These are phyloP conservation scores for Cosmia pyralina DNA, from an alignment of 2,888 invertebrate species.

Conservation along the genomic window DNA sequence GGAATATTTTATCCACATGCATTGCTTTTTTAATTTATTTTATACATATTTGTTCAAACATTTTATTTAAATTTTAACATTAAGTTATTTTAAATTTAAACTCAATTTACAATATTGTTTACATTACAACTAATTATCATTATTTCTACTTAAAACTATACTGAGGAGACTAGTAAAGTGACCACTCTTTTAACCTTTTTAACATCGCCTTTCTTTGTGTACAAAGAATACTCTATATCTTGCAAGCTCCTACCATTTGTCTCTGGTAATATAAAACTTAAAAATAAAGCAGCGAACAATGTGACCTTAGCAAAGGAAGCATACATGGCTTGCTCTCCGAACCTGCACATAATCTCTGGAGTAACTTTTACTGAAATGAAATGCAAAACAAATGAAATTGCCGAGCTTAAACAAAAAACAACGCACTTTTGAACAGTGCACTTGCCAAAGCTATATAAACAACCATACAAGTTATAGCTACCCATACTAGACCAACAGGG, in stretches of 20 bases:
- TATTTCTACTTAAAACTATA: not conserved
- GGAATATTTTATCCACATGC: too few relatives aligned
- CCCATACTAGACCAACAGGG: too few relatives aligned
- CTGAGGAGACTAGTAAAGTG: slow-evolving; percentile 12
- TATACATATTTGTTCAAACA: too few relatives aligned
- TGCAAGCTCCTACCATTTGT: slow-evolving; percentile 91
- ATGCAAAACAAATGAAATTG: slow-evolving; percentile 70
- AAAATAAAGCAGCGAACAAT: slow-evolving; percentile 62
- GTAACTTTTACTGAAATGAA: slow-evolving; percentile 75
- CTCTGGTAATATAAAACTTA: slow-evolving; percentile 75
- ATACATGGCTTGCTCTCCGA: slow-evolving; percentile 73
- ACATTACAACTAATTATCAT: too few relatives aligned
- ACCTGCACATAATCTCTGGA: slow-evolving; percentile 68
- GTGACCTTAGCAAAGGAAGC: slow-evolving; percentile 69
- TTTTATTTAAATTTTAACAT: too few relatives aligned
- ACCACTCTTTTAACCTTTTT: slow-evolving; percentile 13
- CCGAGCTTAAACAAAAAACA: slow-evolving; percentile 73
- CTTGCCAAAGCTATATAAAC: slow-evolving; percentile 20
- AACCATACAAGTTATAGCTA: too few relatives aligned
- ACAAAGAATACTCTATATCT: slow-evolving; percentile 90
- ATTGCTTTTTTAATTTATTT: too few relatives aligned
- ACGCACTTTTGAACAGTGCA: slow-evolving; percentile 68
- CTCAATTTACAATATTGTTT: too few relatives aligned
- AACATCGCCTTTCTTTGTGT: slow-evolving; percentile 43
- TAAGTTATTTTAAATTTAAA: too few relatives aligned